Conservation (phyloP, 2,888 invertebrate genomes). For the Aphodius sticticus region DNA sequence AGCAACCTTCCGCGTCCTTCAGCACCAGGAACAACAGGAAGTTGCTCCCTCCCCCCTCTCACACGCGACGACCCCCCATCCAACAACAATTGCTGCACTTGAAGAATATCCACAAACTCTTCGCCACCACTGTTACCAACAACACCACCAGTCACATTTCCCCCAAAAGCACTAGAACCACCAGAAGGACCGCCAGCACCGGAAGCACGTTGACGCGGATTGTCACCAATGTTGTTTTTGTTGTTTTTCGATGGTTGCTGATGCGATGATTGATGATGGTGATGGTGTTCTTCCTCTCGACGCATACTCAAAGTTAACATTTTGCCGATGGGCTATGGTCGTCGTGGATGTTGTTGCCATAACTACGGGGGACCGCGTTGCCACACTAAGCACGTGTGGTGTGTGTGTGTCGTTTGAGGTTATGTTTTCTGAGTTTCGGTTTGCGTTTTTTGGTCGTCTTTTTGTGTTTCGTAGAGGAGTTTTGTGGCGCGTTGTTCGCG, state of each 20-base stretch:
- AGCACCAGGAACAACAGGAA: constrained; percentile 28
- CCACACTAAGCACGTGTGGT: constrained; percentile 35
- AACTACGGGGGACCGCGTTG: constrained; percentile 45
- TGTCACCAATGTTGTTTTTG: constrained; percentile 47
- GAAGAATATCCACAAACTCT: constrained; percentile 86
- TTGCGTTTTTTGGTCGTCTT: neutral
- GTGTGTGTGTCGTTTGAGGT: neutral
- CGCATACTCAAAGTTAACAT: constrained; percentile 74
- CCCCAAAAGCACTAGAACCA: constrained; percentile 18
- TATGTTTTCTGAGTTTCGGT: neutral
- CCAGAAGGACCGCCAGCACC: constrained; percentile 52
- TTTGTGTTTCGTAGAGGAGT: no score
- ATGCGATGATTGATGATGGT: neutral
- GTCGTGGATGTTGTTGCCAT: constrained; percentile 60
- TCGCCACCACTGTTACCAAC: constrained; percentile 53
- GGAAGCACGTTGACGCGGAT: constrained; percentile 49
- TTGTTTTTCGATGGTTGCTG: constrained; percentile 27
- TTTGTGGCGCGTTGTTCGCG: neutral
- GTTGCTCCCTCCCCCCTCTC: constrained; percentile 31
- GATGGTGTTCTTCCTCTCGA: constrained; percentile 70
- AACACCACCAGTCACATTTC: constrained; percentile 31
- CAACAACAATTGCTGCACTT: constrained; percentile 79
- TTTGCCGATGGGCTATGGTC: constrained; percentile 65
- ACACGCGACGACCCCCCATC: constrained; percentile 52
- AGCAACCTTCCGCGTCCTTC: constrained; percentile 48